Conservation (phyloP, 1,140 invertebrate species). For the Heliothis virescens region DNA sequence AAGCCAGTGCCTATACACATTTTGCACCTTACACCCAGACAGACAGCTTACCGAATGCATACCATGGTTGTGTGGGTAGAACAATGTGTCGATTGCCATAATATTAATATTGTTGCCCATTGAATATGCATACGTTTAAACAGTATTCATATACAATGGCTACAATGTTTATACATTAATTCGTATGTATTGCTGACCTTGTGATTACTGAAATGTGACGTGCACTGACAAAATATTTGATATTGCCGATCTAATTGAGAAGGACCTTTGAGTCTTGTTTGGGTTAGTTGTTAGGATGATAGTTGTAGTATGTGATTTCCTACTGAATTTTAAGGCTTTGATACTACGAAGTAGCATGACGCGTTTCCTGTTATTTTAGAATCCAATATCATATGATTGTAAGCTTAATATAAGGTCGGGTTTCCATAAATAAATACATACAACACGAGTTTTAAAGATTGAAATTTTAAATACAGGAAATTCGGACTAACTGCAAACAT, state of each 20-base stretch:
- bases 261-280: not conserved
- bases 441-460: not conserved
- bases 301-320: not conserved
- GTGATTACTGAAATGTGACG: not conserved
- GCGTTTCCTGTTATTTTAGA: not conserved
- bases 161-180: not conserved
- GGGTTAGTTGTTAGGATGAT: not conserved
- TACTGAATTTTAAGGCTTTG: not conserved
- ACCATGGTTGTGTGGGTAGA: constrained; percentile 56
- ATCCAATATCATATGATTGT: no score
- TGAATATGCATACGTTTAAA: constrained; percentile 40
- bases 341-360: not conserved
- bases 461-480: not conserved
- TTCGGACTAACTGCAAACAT: constrained; percentile 1
- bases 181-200: constrained; percentile 26
- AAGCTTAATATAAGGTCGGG: no score
- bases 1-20: not conserved
- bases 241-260: not conserved
- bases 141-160: constrained; percentile 1
- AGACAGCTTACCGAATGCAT: constrained; percentile 35
- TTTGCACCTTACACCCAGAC: not conserved
- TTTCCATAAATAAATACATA: no score
- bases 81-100: constrained; percentile 57
- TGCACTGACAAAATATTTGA: constrained; percentile 23
- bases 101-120: constrained; percentile 53